phyloP scores from a whole-genome alignment of 2,888 invertebrate genomes.

The Heliconius hortense region DNA sequence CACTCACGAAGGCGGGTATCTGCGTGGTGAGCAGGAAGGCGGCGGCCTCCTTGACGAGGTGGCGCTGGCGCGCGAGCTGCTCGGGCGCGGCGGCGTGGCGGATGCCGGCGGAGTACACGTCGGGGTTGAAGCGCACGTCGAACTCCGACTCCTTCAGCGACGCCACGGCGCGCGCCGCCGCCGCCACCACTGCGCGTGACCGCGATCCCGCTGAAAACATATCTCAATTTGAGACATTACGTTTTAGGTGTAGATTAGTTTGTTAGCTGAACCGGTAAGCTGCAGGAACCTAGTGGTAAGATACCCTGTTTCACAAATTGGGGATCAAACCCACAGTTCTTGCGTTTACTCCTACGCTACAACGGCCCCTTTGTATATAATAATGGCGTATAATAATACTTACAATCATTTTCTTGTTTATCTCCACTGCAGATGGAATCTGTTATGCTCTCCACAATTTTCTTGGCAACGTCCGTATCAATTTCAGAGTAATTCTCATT shows the following conservation, averaged over 20 bases:
- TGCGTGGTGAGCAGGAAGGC: conserved; percentile 96
- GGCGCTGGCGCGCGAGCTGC: conserved; percentile 90
- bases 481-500: conserved; percentile 80
- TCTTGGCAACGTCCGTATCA: conserved; percentile 93
- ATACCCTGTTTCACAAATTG: no score
- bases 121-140: conserved; percentile 98
- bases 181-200: conserved; percentile 92
- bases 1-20: conserved; percentile 95
- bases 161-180: conserved; percentile 95
- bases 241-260: no score
- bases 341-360: no score
- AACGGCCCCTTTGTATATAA: neutral
- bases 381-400: conserved; percentile 48
- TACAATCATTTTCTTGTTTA: conserved; percentile 85
- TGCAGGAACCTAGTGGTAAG: no score
- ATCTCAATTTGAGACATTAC: no score
- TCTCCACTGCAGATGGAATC: conserved; percentile 89
- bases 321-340: no score
- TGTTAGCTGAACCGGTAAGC: no score
- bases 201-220: conserved; percentile 85
- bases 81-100: conserved; percentile 87
- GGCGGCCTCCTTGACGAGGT: conserved; percentile 96
- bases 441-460: conserved; percentile 94
- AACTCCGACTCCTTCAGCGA: conserved; percentile 98
- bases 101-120: conserved; percentile 97